Evolutionary conservation across 1,140 invertebrate genomes (phyloP).

Genomic region (Euschistus heros): DNA sequence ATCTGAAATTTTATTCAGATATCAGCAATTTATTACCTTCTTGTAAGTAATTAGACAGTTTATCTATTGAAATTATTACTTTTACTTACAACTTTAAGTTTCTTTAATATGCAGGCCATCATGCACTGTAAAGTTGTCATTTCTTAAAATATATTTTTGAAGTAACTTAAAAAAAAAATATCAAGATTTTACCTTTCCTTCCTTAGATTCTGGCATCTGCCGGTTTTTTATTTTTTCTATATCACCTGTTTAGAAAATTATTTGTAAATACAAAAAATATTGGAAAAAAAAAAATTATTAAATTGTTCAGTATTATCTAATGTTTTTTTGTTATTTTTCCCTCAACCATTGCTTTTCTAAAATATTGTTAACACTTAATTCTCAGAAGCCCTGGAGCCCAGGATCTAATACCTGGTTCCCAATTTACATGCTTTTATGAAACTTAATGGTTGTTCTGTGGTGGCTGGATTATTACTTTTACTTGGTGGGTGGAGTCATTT

Average conservation of each 20-base stretch:
- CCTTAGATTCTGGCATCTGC: not conserved
- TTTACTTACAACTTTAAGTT: slow-evolving; percentile 11
- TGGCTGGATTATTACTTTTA: too few species aligned
- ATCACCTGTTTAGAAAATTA: not conserved
- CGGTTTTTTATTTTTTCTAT: slow-evolving; percentile 8
- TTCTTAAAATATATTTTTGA: not conserved
- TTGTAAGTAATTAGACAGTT: not conserved
- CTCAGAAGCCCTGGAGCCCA: too few species aligned
- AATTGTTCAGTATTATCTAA: too few species aligned
- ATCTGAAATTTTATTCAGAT: slow-evolving; percentile 5
- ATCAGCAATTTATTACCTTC: not conserved
- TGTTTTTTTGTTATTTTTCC: too few species aligned
- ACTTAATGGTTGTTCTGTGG: too few species aligned
- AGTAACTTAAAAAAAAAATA: not conserved
- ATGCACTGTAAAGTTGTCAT: slow-evolving; percentile 9
- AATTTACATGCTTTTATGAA: too few species aligned
- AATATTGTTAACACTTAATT: too few species aligned
- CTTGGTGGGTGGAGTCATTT: too few species aligned
- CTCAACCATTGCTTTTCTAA: too few species aligned
- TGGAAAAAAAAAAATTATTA: too few species aligned
- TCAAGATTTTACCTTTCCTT: slow-evolving; percentile 6
- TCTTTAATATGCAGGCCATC: slow-evolving; percentile 17
- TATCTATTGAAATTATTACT: not conserved
- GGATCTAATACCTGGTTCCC: too few species aligned
- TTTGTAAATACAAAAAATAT: too few species aligned